These are phyloP conservation scores for Alcedo quadribrachys DNA, from an alignment of 2,797 vertebrate species.

Conservation along the genomic window DNA sequence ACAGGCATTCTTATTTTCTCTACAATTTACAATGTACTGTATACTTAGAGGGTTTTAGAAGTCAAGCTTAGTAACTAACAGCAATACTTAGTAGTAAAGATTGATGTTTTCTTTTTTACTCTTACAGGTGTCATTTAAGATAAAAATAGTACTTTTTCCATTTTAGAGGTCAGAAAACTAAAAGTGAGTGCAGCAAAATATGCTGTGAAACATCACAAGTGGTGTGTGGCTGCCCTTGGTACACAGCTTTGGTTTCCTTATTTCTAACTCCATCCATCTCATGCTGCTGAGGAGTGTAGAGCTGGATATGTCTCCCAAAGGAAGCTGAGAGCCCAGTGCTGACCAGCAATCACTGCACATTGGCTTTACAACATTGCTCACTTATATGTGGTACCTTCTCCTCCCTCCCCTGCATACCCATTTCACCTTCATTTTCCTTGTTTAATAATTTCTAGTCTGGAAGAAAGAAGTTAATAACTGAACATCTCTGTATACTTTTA, in stretches of 20 bases:
- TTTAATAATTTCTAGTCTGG: background rate
- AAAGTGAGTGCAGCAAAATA: background rate
- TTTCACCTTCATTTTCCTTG: background rate
- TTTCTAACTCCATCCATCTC: background rate
- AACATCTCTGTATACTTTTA: background rate
- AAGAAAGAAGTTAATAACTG: background rate
- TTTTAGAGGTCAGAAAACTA: background rate
- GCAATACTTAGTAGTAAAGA: background rate
- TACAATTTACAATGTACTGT: background rate
- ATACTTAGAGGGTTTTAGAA: background rate
- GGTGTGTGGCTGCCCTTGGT: background rate
- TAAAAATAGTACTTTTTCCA: background rate
- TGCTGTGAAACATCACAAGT: background rate
- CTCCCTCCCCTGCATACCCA: background rate
- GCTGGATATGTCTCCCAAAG: rapidly evolving
- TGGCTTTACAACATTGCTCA: background rate
- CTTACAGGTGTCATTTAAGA: background rate
- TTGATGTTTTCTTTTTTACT: background rate
- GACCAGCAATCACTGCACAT: rapidly evolving
- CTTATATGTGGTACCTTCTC: background rate
- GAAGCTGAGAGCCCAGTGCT: background rate
- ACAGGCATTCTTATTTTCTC: background rate
- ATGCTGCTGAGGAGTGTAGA: rapidly evolving
- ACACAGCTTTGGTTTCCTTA: background rate
- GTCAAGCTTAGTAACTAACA: background rate